Conservation (phyloP, 2,797 vertebrate genomes). For the Anguilla anguilla region DNA sequence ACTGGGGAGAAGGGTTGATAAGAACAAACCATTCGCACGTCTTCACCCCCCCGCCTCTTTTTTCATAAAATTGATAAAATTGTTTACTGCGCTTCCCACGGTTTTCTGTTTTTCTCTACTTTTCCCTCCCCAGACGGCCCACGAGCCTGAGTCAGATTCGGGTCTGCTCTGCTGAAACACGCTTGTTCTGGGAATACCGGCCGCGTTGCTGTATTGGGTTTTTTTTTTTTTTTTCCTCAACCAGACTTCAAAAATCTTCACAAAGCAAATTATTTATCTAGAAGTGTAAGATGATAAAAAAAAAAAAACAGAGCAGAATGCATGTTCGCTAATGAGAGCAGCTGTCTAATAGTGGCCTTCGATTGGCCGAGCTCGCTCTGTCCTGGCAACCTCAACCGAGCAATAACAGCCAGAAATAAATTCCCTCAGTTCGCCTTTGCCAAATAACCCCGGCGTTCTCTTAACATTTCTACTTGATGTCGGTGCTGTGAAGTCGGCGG, state of each 20-base stretch:
- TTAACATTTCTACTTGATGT: slow-evolving; percentile 36
- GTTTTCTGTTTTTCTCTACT: slow-evolving; percentile 23
- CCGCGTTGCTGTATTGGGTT: background rate
- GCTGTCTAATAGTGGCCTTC: slow-evolving; percentile 56
- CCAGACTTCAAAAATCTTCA: slow-evolving; percentile 37
- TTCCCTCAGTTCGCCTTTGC: slow-evolving; percentile 22
- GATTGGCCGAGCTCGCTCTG: slow-evolving; percentile 30
- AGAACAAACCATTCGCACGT: slow-evolving; percentile 41
- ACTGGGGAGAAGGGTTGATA: slow-evolving; percentile 45
- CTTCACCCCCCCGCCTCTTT: slow-evolving; percentile 11
- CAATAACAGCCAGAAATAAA: slow-evolving; percentile 17
- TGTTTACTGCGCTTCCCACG: slow-evolving; percentile 46
- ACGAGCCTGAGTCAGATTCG: slow-evolving; percentile 28
- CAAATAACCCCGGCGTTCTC: background rate
- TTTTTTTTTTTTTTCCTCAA: slow-evolving; percentile 33
- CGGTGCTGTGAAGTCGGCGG: slow-evolving; percentile 17
- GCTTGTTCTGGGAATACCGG: slow-evolving; percentile 28
- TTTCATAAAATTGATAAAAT: slow-evolving; percentile 40
- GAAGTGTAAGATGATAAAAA: slow-evolving; percentile 58
- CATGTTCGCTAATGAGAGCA: slow-evolving; percentile 68
- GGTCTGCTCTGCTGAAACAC: slow-evolving; percentile 30
- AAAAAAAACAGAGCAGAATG: slow-evolving; percentile 49
- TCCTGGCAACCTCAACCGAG: slow-evolving; percentile 22
- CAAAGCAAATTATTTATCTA: slow-evolving; percentile 41
- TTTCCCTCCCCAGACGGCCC: slow-evolving; percentile 14